Conservation (phyloP, 2,888 invertebrate species). For the Peribatodes rhomboidaria region DNA sequence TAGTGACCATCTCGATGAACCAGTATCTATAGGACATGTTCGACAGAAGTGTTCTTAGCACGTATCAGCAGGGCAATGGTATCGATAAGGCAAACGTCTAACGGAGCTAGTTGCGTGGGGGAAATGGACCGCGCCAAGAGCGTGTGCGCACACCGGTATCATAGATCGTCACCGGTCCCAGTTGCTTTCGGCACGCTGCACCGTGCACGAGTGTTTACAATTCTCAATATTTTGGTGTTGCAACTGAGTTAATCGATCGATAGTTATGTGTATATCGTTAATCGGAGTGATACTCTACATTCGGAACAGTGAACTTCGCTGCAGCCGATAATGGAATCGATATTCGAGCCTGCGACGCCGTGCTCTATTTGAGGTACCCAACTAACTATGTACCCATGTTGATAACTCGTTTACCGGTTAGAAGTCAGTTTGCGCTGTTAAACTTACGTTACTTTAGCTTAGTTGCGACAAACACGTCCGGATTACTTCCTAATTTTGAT, state of each 20-base stretch:
- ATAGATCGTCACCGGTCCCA: slow-evolving; percentile 83
- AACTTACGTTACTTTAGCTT: neutral
- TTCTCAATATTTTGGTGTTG: slow-evolving; percentile 65
- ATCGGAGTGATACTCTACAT: slow-evolving; percentile 35
- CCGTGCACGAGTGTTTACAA: slow-evolving; percentile 76
- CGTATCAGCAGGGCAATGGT: slow-evolving; percentile 49
- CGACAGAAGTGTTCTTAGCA: slow-evolving; percentile 56
- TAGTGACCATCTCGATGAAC: slow-evolving; percentile 11
- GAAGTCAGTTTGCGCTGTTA: slow-evolving; percentile 14
- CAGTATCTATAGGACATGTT: slow-evolving; percentile 26
- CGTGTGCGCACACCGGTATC: slow-evolving; percentile 82
- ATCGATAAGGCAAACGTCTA: slow-evolving; percentile 75
- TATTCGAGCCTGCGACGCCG: slow-evolving; percentile 47
- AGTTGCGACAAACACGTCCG: neutral
- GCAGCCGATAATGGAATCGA: slow-evolving; percentile 58
- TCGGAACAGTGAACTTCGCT: slow-evolving; percentile 47
- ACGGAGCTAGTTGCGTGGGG: slow-evolving; percentile 84
- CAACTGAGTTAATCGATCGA: slow-evolving; percentile 51
- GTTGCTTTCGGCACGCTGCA: slow-evolving; percentile 84
- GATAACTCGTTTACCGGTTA: slow-evolving; percentile 21
- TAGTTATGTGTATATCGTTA: slow-evolving; percentile 53
- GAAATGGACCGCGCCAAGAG: slow-evolving; percentile 83
- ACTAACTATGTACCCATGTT: slow-evolving; percentile 9
- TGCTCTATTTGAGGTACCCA: slow-evolving; percentile 45
- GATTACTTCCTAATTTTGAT: neutral